Conservation (phyloP, 2,797 vertebrate genomes). For the Myotis vivesi region DNA sequence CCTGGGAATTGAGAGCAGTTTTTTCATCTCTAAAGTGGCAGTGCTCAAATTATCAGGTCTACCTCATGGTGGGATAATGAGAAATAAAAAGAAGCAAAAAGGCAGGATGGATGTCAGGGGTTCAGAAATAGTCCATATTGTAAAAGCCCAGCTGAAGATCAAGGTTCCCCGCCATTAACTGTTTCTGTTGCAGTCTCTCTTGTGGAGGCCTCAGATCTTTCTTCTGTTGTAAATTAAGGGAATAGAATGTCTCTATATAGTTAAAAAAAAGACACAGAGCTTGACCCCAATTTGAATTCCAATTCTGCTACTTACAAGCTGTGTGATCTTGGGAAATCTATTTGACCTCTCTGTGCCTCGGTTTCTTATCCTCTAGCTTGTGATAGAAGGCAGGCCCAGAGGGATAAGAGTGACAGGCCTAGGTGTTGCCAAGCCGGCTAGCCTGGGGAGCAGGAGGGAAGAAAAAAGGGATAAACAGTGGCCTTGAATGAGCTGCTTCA, state of each 20-base stretch:
- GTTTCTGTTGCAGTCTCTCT: background rate
- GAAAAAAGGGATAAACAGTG: background rate
- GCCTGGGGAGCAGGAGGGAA: background rate
- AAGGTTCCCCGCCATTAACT: background rate
- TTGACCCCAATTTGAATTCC: background rate
- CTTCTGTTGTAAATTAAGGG: background rate
- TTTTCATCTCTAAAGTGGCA: background rate
- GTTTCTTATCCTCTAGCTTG: background rate
- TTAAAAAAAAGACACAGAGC: background rate
- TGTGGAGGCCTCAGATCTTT: background rate
- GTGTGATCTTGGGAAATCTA: conserved; percentile 21
- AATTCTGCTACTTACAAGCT: background rate
- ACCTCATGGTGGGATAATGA: background rate
- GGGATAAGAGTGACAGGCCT: background rate
- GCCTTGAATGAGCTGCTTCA: background rate
- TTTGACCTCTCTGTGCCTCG: background rate
- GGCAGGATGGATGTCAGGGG: background rate
- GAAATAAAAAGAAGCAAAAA: background rate
- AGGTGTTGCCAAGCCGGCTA: background rate
- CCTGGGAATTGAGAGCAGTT: background rate
- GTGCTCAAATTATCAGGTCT: background rate
- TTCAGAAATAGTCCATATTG: background rate
- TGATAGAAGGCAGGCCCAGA: background rate
- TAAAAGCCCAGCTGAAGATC: background rate
- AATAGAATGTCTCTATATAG: background rate